Percentiles rank a stretch among this genome's conserved stretches.
Conservation (phyloP, 2,797 vertebrate genomes). For the Hirundo rustica region DNA sequence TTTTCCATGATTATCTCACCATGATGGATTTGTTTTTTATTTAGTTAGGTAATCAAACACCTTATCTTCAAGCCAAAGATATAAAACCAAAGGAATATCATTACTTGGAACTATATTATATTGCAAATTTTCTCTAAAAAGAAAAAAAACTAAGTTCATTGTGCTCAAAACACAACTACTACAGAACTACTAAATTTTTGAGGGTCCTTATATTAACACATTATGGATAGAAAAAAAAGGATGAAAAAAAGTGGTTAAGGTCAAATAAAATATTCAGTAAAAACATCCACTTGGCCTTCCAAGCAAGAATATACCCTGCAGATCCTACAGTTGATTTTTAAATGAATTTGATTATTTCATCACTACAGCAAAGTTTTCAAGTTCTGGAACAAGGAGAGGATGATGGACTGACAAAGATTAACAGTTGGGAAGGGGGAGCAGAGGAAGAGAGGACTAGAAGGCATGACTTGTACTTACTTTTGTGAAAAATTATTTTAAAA, state of each 20-base stretch:
- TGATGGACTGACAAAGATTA: neutral
- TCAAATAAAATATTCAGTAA: neutral
- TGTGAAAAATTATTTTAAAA: neutral
- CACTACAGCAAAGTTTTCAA: neutral
- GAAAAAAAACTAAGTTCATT: neutral
- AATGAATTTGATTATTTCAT: neutral
- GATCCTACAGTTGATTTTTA: neutral
- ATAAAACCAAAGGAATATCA: neutral
- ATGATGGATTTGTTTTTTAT: neutral
- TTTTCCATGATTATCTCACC: neutral
- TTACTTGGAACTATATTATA: neutral
- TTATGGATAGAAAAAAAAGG: neutral
- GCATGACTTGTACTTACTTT: neutral
- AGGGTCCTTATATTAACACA: neutral
- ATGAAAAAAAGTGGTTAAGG: neutral
- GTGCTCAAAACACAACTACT: neutral
- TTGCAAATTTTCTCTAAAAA: neutral
- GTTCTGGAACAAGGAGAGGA: neutral
- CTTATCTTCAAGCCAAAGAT: neutral
- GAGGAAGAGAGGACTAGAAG: neutral
- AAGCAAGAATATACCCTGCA: neutral
- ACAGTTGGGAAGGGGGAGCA: rapidly evolving
- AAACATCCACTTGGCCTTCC: neutral
- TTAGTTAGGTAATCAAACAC: neutral
- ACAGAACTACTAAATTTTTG: neutral